Conservation (phyloP, 2,113 vertebrate species). For the Chamaea fasciata region DNA sequence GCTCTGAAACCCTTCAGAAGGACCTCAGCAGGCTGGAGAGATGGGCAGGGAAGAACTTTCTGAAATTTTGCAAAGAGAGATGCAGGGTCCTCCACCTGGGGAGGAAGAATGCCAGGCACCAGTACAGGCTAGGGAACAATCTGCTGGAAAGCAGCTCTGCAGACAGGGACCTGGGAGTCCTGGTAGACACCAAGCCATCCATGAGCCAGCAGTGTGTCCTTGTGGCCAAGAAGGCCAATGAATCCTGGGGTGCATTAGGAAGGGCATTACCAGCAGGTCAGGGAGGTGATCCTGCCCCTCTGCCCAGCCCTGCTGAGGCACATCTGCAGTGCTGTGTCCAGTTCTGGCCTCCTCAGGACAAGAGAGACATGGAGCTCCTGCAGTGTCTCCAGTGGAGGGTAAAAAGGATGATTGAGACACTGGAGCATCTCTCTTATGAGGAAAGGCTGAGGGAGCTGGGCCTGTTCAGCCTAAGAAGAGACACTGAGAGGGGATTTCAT, state of each 20-base stretch:
- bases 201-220: neutral
- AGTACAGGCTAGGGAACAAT: neutral
- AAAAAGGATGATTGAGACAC: neutral
- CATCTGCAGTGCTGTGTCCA: neutral
- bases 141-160: neutral
- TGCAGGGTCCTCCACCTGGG: neutral
- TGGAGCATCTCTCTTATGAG: neutral
- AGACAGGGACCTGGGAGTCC: neutral
- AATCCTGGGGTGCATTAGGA: neutral
- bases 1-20: neutral
- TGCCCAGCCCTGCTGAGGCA: neutral
- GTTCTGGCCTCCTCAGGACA: neutral
- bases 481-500: neutral
- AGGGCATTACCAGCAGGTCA: neutral
- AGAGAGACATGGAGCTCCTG: neutral
- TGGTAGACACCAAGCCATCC: neutral
- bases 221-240: neutral
- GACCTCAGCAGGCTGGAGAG: fast-evolving
- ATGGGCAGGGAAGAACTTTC: neutral
- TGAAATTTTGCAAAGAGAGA: neutral
- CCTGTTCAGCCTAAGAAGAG: neutral
- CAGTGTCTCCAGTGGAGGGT: neutral
- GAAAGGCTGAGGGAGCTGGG: neutral
- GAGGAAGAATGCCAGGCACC: fast-evolving
- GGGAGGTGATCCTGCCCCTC: neutral